Percentiles rank a stretch among this genome's conserved stretches.
Conservation (phyloP, 2,888 invertebrate genomes). For the Rhamnusium bicolor region DNA sequence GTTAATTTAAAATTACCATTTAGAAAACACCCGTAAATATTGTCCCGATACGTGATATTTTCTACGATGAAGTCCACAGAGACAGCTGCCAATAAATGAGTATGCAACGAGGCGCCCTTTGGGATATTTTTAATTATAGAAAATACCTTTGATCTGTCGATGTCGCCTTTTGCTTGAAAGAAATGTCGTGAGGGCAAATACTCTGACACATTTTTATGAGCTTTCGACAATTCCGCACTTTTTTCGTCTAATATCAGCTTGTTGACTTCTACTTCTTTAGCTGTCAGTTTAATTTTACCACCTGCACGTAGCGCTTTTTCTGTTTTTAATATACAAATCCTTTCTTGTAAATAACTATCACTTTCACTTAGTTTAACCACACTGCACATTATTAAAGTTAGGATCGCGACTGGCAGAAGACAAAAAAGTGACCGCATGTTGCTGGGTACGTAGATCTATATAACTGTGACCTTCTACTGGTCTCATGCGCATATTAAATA, state of each 20-base stretch:
- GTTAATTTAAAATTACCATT: slow-evolving; percentile 64
- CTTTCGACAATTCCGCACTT: slow-evolving; percentile 58
- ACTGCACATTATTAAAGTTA: background rate
- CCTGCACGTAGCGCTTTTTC: slow-evolving; percentile 48
- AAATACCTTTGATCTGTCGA: slow-evolving; percentile 79
- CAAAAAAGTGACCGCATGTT: background rate
- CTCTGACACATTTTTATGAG: slow-evolving; percentile 58
- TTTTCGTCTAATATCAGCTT: slow-evolving; percentile 60
- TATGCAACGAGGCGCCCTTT: slow-evolving; percentile 83
- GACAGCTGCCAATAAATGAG: slow-evolving; percentile 79
- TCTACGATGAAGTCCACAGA: slow-evolving; percentile 76
- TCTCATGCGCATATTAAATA: background rate
- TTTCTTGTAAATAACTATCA: slow-evolving; percentile 33
- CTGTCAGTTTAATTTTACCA: slow-evolving; percentile 52
- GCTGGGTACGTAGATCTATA: background rate
- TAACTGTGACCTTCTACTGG: background rate
- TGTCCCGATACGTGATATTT: slow-evolving; percentile 76
- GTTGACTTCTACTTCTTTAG: slow-evolving; percentile 61
- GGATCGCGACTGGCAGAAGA: background rate
- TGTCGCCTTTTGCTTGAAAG: slow-evolving; percentile 75
- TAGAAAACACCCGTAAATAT: slow-evolving; percentile 73
- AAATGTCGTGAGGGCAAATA: slow-evolving; percentile 81
- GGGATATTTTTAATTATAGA: slow-evolving; percentile 80
- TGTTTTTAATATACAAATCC: slow-evolving; percentile 33
- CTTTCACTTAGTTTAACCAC: slow-evolving; percentile 40